Conservation (phyloP, 2,888 invertebrate genomes). For the Cristatella mucedo region DNA sequence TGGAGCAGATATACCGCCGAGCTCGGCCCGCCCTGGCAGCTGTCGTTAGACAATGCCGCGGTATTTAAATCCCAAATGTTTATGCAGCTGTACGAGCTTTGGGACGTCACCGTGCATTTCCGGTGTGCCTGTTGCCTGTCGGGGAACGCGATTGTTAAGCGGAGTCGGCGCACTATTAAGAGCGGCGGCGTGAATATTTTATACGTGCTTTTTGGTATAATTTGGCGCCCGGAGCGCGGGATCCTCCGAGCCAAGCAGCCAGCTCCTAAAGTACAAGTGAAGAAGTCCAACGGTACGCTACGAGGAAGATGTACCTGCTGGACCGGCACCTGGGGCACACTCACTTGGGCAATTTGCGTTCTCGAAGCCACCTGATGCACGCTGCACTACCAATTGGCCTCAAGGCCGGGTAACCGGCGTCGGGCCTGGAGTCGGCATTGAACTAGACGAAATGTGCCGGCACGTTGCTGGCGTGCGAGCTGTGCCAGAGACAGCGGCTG, state of each 20-base stretch:
- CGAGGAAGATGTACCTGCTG: too few species aligned
- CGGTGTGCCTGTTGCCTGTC: conserved; percentile 10
- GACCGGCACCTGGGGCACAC: too few species aligned
- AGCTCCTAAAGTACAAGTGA: too few species aligned
- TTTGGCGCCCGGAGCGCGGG: conserved; percentile 1
- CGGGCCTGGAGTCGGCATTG: background rate
- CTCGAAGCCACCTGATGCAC: conserved; percentile 10
- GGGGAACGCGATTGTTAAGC: conserved; percentile 11
- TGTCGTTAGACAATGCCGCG: conserved; percentile 10
- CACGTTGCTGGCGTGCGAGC: conserved; percentile 10
- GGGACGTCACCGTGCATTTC: conserved; percentile 8
- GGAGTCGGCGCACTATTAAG: conserved; percentile 11
- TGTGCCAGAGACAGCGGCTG: too few species aligned
- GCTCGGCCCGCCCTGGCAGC: conserved; percentile 8
- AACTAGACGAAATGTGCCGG: conserved; percentile 9
- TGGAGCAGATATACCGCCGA: too few species aligned
- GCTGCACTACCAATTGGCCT: conserved; percentile 10
- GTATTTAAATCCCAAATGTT: conserved; percentile 2
- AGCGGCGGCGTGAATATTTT: too few species aligned
- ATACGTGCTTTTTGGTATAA: conserved; percentile 10
- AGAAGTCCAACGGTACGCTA: too few species aligned
- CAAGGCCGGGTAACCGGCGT: conserved; percentile 4
- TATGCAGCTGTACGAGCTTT: background rate
- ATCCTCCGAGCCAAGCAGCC: too few species aligned
- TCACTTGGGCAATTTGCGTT: conserved; percentile 2